These are phyloP conservation scores for Saccostrea echinata DNA, from an alignment of 1,140 invertebrate species.

Conservation along the genomic window DNA sequence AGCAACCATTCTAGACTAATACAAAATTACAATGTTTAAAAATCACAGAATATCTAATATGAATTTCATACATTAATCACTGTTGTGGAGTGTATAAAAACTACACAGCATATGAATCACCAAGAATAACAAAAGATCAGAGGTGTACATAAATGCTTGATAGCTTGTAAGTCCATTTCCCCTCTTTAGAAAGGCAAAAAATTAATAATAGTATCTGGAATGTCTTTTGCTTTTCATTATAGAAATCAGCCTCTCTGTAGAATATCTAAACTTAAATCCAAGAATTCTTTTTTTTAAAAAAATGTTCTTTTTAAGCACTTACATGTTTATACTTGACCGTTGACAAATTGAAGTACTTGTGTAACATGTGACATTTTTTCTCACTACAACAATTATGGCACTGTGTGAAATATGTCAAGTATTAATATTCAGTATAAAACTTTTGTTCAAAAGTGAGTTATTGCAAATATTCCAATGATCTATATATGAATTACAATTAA, in stretches of 20 bases:
- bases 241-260: too few relatives aligned
- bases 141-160: background rate
- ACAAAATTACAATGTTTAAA: background rate
- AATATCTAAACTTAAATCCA: too few relatives aligned
- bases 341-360: background rate
- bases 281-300: too few relatives aligned
- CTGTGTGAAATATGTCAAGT: background rate
- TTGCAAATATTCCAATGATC: background rate
- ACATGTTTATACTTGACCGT: background rate
- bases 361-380: background rate
- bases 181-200: too few relatives aligned
- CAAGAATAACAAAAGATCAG: background rate
- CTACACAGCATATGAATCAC: background rate
- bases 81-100: background rate
- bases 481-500: background rate
- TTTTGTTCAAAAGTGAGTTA: background rate
- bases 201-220: too few relatives aligned
- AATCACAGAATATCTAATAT: background rate
- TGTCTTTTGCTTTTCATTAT: too few relatives aligned
- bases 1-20: slow-evolving; percentile 16
- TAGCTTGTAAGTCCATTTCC: too few relatives aligned
- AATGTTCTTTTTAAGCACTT: too few relatives aligned
- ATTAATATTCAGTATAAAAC: background rate
- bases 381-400: background rate
- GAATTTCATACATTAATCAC: background rate